Conservation (phyloP, 2,888 invertebrate genomes). For the Lasius fuliginosus region DNA sequence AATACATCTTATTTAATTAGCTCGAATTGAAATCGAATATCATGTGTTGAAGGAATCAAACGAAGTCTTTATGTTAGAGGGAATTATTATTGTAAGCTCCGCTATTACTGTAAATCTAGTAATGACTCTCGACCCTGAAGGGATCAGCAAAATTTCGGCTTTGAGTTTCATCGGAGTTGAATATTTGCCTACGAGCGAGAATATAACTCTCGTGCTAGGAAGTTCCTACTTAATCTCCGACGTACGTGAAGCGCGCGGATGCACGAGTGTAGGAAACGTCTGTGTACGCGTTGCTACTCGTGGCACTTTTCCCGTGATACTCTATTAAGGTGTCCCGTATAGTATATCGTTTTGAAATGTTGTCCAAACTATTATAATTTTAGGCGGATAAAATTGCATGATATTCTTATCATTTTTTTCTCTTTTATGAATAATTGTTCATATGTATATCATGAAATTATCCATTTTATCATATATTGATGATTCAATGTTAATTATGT, state of each 20-base stretch:
- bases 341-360: not conserved
- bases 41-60: slow-evolving; percentile 66
- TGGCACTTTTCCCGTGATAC: slow-evolving; percentile 67
- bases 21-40: slow-evolving; percentile 66
- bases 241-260: slow-evolving; percentile 50
- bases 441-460: not conserved
- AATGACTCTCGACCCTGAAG: slow-evolving; percentile 77
- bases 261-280: slow-evolving; percentile 7
- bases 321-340: slow-evolving; percentile 61
- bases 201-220: slow-evolving; percentile 62
- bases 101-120: slow-evolving; percentile 74
- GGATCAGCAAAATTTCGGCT: slow-evolving; percentile 78
- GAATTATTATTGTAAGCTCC: slow-evolving; percentile 73
- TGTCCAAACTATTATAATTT: slow-evolving; percentile 4
- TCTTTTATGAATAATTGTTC: too few species aligned
- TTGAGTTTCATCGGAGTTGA: slow-evolving; percentile 77
- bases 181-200: slow-evolving; percentile 77
- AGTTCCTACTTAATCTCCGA: slow-evolving; percentile 41
- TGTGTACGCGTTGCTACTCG: slow-evolving; percentile 68
- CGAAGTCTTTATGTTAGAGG: slow-evolving; percentile 59
- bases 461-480: not conserved
- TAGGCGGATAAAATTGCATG: not conserved
- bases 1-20: slow-evolving; percentile 63
- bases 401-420: not conserved
- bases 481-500: not conserved